Conservation (phyloP, 2,888 invertebrate genomes). For the Leptodirus hochenwartii region DNA sequence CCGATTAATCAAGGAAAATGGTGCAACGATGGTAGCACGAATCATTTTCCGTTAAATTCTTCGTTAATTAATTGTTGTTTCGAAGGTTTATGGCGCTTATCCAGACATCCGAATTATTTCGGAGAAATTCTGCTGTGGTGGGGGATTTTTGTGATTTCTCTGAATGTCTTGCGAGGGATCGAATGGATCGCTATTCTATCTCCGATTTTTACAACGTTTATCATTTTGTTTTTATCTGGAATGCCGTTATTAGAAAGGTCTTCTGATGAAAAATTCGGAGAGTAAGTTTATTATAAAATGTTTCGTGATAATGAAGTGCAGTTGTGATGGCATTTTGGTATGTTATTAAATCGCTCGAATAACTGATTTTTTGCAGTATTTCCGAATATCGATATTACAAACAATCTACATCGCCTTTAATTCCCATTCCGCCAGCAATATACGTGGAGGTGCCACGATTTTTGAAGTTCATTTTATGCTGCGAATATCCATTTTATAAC, state of each 20-base stretch:
- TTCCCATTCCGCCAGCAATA: slow-evolving; percentile 72
- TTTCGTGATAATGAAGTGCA: background rate
- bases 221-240: slow-evolving; percentile 78
- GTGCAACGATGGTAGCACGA: slow-evolving; percentile 70
- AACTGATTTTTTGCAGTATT: slow-evolving; percentile 35
- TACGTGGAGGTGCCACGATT: slow-evolving; percentile 75
- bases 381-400: slow-evolving; percentile 79
- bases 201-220: slow-evolving; percentile 71
- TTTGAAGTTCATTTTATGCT: slow-evolving; percentile 68
- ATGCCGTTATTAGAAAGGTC: slow-evolving; percentile 76
- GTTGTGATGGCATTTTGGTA: slow-evolving; percentile 1
- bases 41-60: slow-evolving; percentile 4
- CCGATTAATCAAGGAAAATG: slow-evolving; percentile 79
- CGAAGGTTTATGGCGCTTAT: slow-evolving; percentile 51
- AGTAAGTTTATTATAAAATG: slow-evolving; percentile 43
- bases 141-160: slow-evolving; percentile 78
- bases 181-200: slow-evolving; percentile 80
- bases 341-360: background rate
- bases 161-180: slow-evolving; percentile 66
- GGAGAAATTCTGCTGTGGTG: slow-evolving; percentile 89
- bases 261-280: slow-evolving; percentile 75
- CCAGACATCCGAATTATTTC: slow-evolving; percentile 88
- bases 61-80: background rate
- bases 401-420: slow-evolving; percentile 70
- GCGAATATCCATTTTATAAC: slow-evolving; percentile 79